Evolutionary conservation across 2,113 vertebrate species (phyloP), one percentile per base, ranked within the genome.

Genomic region (Rhinolophus sinicus): DNA sequence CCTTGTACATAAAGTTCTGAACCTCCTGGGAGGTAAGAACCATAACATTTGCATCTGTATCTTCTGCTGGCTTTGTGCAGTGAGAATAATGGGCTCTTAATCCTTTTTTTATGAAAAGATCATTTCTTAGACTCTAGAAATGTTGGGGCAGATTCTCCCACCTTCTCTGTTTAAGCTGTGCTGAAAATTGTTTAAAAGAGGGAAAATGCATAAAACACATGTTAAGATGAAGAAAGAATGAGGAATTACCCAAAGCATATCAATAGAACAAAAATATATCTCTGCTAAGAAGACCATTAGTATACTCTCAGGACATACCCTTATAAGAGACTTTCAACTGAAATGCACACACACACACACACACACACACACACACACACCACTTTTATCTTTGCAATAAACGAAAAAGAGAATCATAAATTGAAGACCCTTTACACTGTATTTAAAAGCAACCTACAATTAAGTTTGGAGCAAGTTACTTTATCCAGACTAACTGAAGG

Each of bases 371-470:
- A 54, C 24, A 64, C 15, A 52, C 44, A 65, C 60, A 24, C 22
- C 62, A 95, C 96, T 97, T 97, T 97, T 96, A 88, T 93, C 84
- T 95, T 97, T 93, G 62, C n/a, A 92, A 93, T 92, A 96, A 97
- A 96, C 2, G 35, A 94, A 92, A 90, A 95, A 77, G 58, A 94
- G 85, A 93, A 92, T 96, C 80, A 90, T 95, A 88, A 97, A 95
- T 70, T 93, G 93, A 86, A 93, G 89, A 93, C 62, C 77, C 84
- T 38, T 95, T 90, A 89, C 90, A 92, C 95, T 96, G 64, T 96
- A 90, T 90, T 98, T 97, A 97, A 95, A 95, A 90, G 87, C 38
- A 98, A 95, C 92, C 94, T 97, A 85, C 95, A 97, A 97, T 97
- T 97, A 97, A 72, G 95, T 96, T 90, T 92, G 93, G 94, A 96